Evolutionary conservation across 1,140 invertebrate genomes (phyloP), one percentile per base, ranked within the genome.

Genomic region (Orussus abietinus): DNA sequence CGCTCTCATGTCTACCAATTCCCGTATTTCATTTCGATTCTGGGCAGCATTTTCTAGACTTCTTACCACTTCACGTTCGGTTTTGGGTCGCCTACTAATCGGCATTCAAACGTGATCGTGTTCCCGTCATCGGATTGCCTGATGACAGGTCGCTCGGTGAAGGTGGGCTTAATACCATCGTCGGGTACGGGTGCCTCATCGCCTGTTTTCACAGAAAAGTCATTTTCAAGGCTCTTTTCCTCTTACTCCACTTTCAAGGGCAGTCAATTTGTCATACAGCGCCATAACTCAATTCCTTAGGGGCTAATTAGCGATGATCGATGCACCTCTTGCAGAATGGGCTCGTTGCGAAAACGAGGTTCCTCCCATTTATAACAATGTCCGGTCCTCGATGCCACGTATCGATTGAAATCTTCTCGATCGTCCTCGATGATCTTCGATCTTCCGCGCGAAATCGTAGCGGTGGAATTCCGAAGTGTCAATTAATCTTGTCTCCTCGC

Each of bases 61-160:
- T 77, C 85, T 83, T 85, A 94, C 94, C 95, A 98, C 72, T 81
- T 80, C 52, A 98, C 80, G 57, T 77, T 84, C 53, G 94, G 94
- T 74, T 86, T 87, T 32, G 94, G 94, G 75, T 96, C 92, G 57
- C 91, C 92, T 55, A 92, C 90, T 62, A 96, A 86, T 78, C 91
- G 80, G 77, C 92, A 96, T 77, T 96, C 92, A 75, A 98, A 95
- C 47, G 85, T 86, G 58, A 98, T 91, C 71, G 86, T 92, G 61
- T 82, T 83, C 58, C 90, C 90, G 76, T 94, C 90, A 52, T 96
- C 92, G 47, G 86, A 88, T 79, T 98, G 94, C 74, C 89, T 83
- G 67, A 96, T 98, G 59, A 91, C 80, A 15, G 94, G 94, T 75
- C 94, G 83, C 80, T 96, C 92, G 51, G 92, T 95, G 77, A 98